A percentile compares a stretch with the other conserved stretches of the same genome.
Evolutionary conservation across 2,888 invertebrate species (phyloP).

Genomic region (Digitonthophagus gazella): DNA sequence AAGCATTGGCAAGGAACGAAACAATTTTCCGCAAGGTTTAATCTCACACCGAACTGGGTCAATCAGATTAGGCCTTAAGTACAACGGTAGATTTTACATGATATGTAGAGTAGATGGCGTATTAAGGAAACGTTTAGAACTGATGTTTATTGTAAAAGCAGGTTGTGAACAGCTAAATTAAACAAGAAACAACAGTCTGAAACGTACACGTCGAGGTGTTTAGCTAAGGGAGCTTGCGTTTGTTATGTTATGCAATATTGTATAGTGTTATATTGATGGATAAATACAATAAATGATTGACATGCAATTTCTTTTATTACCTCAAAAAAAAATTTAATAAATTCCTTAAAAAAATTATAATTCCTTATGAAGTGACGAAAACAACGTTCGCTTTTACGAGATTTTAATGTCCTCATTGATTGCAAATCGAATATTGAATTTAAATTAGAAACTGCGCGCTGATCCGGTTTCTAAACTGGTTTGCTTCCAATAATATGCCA

Average conservation of each 20-base stretch:
- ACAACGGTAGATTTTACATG: constrained; percentile 24
- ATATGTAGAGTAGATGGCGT: constrained; percentile 21
- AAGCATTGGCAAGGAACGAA: constrained; percentile 4
- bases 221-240: constrained; percentile 13
- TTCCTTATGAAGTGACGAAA: too few relatives aligned
- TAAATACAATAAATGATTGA: constrained; percentile 31
- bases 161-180: constrained; percentile 17
- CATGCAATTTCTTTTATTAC: too few relatives aligned
- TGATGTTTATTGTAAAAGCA: background rate
- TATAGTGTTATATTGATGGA: constrained; percentile 51
- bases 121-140: background rate
- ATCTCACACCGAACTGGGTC: constrained; percentile 38
- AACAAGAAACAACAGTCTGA: background rate
- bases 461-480: background rate
- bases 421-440: background rate
- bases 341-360: too few relatives aligned
- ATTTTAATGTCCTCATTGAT: background rate
- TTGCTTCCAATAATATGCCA: background rate
- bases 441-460: background rate
- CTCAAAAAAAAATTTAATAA: too few relatives aligned
- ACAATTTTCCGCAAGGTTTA: constrained; percentile 30
- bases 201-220: constrained; percentile 4
- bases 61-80: constrained; percentile 40
- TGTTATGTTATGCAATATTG: constrained; percentile 26
- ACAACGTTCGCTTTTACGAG: background rate